Percentiles rank a stretch among this genome's conserved stretches.
Conservation (phyloP, 2,113 vertebrate genomes). For the Pelusios castaneus region DNA sequence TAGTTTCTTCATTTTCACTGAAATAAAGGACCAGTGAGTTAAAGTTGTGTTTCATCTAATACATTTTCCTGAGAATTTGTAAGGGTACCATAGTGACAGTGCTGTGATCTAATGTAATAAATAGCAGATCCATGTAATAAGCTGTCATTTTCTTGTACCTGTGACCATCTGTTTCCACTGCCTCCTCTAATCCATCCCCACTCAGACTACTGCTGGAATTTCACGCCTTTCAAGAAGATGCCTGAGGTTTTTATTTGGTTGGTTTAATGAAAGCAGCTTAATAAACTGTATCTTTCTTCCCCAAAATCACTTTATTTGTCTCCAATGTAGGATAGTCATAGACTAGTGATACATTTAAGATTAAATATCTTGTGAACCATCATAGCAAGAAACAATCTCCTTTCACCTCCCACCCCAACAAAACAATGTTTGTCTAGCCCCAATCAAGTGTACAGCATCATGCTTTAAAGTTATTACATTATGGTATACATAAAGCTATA, state of each 20-base stretch:
- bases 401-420: not conserved
- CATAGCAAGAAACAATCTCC: not conserved
- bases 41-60: not conserved
- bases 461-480: not conserved
- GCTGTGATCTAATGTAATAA: not conserved
- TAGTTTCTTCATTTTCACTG: not conserved
- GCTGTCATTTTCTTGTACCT: too few relatives aligned
- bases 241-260: not conserved
- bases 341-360: too few relatives aligned
- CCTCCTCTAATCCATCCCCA: not conserved
- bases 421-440: not conserved
- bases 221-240: not conserved
- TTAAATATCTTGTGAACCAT: not conserved
- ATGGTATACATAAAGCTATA: not conserved
- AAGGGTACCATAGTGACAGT: not conserved
- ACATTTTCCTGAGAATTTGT: not conserved
- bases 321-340: not conserved
- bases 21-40: not conserved
- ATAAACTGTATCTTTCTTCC: not conserved
- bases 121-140: not conserved
- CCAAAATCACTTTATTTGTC: not conserved
- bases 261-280: not conserved
- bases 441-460: not conserved
- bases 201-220: not conserved
- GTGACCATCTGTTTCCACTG: not conserved